Base-by-base conservation (phyloP, 2,797 vertebrate genomes). In the Apodemus agrarius region DNA sequence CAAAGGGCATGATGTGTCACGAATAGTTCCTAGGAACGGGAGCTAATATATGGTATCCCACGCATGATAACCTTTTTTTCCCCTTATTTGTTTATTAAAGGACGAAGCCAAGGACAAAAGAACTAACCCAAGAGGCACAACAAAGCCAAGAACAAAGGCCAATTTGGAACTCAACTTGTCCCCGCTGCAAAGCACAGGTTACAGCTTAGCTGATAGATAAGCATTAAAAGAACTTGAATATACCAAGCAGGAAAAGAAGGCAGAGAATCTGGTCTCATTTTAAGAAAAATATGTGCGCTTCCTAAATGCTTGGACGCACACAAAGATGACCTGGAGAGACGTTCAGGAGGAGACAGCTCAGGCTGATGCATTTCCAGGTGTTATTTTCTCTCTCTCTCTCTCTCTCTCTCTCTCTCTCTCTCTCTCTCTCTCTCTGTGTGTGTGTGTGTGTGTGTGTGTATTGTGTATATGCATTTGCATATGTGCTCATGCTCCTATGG, bases 201-300 rank as follows among this genome's bases (percentile, higher is more conserved):
- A 31, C 34, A 85, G 81, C 59, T 82, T 54, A 72, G 22, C 8
- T 81, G 37, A 79, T 34, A 49, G n/a, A n/a, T n/a, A n/a, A 85
- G 74, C 37, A 75, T 17, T 94, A 24, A 90, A 89, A 95, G 59
- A 81, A 22, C 16, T 24, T 78, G 92, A 89, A 76, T 87, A 26
- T 79, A 89, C n/a, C 46, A 84, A 83, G 17, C 79, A 17, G 14
- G 16, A 63, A 72, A 31, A 54, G 78, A 21, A 72, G 24, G 75
- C 26, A 46, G 2, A 61, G 80, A 87, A 89, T 74, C 65, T 90
- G 31, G 90, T 90, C 17, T 93, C 37, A 54, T 52, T 84, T 91
- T 29, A 24, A 24, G 63, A 75, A 91, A 91, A 69, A 46, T 7
- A 34, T 5, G 43, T 0, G 46, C 82, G 46, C 17, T 90, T 90